Conservation (phyloP, 2,797 vertebrate species). For the Denticeps clupeoides region DNA sequence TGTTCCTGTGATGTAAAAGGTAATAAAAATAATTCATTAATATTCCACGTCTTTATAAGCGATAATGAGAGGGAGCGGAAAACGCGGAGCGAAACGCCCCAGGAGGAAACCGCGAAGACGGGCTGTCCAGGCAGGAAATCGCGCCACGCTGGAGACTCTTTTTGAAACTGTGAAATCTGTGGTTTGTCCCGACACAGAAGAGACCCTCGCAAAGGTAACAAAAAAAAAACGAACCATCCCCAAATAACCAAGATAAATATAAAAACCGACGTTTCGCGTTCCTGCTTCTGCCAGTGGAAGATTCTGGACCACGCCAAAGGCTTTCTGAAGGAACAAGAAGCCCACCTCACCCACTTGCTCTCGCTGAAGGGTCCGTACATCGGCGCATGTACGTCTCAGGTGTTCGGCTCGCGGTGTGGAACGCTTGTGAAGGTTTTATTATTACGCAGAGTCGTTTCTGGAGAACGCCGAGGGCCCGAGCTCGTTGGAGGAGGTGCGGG, state of each 20-base stretch:
- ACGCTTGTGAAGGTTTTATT: neutral
- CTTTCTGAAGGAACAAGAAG: conserved; percentile 60
- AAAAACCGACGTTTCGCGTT: no score
- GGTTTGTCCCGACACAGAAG: conserved; percentile 42
- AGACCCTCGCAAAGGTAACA: conserved; percentile 56
- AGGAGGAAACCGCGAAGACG: no score
- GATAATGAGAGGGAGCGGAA: no score
- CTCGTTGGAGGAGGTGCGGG: conserved; percentile 56
- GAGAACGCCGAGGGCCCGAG: conserved; percentile 46
- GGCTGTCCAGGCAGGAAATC: conserved; percentile 47
- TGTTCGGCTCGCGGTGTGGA: neutral
- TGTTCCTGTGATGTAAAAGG: no score
- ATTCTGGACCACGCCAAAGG: conserved; percentile 60
- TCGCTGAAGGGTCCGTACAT: conserved; percentile 58
- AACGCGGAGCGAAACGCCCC: no score
- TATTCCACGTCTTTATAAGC: no score
- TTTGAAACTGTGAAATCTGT: conserved; percentile 43
- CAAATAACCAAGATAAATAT: neutral
- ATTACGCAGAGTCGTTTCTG: conserved; percentile 41
- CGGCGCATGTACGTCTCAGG: neutral
- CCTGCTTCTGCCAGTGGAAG: conserved; percentile 53
- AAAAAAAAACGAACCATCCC: no score
- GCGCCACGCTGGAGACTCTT: conserved; percentile 44
- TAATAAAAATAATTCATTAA: no score
- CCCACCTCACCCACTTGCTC: conserved; percentile 55